These are phyloP conservation scores for Synanthedon andrenaeformis DNA, from an alignment of 2,888 invertebrate species.

Conservation along the genomic window DNA sequence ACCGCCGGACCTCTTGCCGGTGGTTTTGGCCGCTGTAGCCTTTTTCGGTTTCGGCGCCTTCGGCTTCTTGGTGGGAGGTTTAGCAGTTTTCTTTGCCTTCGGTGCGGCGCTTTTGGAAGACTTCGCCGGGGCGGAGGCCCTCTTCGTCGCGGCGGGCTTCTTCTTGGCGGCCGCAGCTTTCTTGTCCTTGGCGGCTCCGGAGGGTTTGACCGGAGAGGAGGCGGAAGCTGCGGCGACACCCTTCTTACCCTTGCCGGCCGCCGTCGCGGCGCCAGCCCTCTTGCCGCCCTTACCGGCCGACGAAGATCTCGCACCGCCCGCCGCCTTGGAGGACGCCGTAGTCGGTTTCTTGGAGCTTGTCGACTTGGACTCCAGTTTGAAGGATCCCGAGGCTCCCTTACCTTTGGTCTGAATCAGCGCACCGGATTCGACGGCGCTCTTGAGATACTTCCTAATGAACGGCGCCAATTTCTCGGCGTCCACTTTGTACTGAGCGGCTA, in stretches of 20 bases:
- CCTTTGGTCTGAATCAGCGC: conserved; percentile 68
- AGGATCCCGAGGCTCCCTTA: conserved; percentile 59
- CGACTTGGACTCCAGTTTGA: neutral
- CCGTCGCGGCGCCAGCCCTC: no score
- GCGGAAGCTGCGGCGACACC: no score
- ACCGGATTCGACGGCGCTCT: conserved; percentile 11
- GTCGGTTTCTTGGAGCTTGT: no score
- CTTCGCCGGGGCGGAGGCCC: conserved; percentile 11
- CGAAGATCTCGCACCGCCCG: no score
- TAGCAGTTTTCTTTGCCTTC: conserved; percentile 33
- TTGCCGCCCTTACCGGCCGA: no score
- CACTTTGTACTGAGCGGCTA: conserved; percentile 69
- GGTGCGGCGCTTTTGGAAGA: conserved; percentile 20
- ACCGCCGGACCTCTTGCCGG: conserved; percentile 10
- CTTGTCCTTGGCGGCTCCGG: no score
- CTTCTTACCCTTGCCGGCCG: no score
- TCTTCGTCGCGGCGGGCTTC: no score
- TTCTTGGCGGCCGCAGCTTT: no score
- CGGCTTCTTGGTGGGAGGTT: conserved; percentile 38
- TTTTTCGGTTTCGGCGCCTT: conserved; percentile 44
- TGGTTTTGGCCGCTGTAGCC: conserved; percentile 16
- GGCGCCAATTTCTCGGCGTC: conserved; percentile 52
- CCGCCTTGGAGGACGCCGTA: no score
- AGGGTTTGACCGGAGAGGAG: no score
- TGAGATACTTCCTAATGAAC: no score